Conservation (phyloP, 1,140 invertebrate species). For the Pogonomyrmex californicus region DNA sequence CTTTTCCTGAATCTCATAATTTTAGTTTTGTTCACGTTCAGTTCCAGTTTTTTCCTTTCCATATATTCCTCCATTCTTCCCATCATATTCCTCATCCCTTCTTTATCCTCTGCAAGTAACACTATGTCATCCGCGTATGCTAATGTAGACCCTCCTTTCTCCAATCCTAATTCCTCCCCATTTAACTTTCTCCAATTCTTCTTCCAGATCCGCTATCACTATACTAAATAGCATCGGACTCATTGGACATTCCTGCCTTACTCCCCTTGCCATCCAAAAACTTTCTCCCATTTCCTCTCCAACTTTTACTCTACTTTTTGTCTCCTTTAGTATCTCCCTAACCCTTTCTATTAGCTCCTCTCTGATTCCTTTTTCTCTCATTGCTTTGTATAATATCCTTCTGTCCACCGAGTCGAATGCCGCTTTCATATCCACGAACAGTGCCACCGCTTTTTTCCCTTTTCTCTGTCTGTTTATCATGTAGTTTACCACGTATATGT, state of each 20-base stretch:
- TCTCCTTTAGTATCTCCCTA: constrained; percentile 25
- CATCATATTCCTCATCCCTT: constrained; percentile 16
- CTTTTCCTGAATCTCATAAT: background rate
- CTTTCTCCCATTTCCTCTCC: no score
- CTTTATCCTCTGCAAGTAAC: constrained; percentile 7
- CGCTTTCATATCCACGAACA: constrained; percentile 30
- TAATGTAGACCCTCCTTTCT: background rate
- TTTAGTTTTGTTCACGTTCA: background rate
- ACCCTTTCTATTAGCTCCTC: constrained; percentile 20
- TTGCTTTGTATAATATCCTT: background rate
- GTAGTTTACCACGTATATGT: constrained; percentile 59
- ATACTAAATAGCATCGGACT: background rate
- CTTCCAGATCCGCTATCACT: background rate
- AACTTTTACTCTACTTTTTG: background rate
- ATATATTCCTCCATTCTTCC: constrained; percentile 4
- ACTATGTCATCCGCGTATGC: constrained; percentile 57
- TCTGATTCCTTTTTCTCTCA: constrained; percentile 20
- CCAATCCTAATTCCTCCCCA: constrained; percentile 30
- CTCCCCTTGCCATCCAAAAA: background rate
- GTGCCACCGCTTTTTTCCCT: constrained; percentile 7
- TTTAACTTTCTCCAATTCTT: background rate
- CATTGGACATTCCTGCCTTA: background rate
- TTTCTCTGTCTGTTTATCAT: background rate
- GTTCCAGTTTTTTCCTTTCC: background rate
- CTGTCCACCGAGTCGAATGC: constrained; percentile 60